Percentiles rank a stretch among this genome's conserved stretches.
Evolutionary conservation across 2,113 vertebrate species (phyloP).

Genomic region (Forbesichthys agassizii): DNA sequence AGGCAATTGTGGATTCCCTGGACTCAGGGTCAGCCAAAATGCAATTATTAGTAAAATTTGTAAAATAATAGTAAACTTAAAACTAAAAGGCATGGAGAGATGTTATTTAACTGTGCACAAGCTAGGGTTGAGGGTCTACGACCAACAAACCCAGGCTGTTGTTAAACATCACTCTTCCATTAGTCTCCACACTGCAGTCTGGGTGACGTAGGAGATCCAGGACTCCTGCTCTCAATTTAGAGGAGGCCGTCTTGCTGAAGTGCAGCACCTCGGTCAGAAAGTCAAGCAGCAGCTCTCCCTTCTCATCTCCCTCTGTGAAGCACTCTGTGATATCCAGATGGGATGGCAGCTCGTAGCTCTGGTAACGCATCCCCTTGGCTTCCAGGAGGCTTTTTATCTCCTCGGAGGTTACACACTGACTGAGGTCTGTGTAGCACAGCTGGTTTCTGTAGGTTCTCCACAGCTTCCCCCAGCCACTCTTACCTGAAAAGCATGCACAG

Average conservation of each 20-base stretch:
- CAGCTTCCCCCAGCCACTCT: slow-evolving; percentile 82
- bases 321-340: no score
- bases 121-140: slow-evolving; percentile 51
- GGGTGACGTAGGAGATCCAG: no score
- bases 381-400: slow-evolving; percentile 80
- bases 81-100: no score
- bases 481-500: slow-evolving; percentile 57
- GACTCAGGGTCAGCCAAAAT: no score
- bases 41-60: no score
- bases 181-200: slow-evolving; percentile 66
- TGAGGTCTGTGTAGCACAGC: slow-evolving; percentile 74
- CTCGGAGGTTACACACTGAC: slow-evolving; percentile 75
- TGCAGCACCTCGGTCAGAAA: slow-evolving; percentile 77
- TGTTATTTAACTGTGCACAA: no score
- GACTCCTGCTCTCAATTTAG: no score
- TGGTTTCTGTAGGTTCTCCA: slow-evolving; percentile 74
- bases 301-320: no score
- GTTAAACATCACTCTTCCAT: slow-evolving; percentile 86
- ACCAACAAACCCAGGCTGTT: slow-evolving; percentile 81
- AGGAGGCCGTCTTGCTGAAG: slow-evolving; percentile 81
- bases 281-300: no score
- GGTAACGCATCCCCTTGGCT: slow-evolving; percentile 42
- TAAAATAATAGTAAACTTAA: no score
- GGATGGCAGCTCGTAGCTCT: no score
- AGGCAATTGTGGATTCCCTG: no score